Evolutionary conservation across 2,888 invertebrate species (phyloP), one percentile per base, ranked within the genome.

Genomic region (Micoletzkya japonica): DNA sequence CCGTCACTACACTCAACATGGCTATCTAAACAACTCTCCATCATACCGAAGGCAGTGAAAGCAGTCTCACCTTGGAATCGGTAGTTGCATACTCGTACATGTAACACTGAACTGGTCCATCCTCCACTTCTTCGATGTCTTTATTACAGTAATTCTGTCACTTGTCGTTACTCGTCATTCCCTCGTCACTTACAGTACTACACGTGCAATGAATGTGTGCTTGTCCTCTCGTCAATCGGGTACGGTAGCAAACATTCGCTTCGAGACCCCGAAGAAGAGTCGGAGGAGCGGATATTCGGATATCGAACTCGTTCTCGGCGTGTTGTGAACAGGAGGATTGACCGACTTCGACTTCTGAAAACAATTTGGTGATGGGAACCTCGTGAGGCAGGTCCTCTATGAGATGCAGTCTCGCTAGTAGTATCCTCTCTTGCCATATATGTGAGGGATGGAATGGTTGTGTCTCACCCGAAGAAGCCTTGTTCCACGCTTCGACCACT

Each of bases 21-120:
- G n/a, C n/a, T n/a, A n/a, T n/a, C n/a, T n/a, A n/a, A n/a, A n/a
- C n/a, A n/a, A 39, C 39, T 7, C 39, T 17, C 7, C 10, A 17
- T 7, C 39, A 39, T 10, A 17, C 39, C 17, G 39, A 17, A n/a
- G n/a, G n/a, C n/a, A n/a, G n/a, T n/a, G n/a, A n/a, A n/a, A n/a
- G n/a, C n/a, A 58, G 4, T 20, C 34, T 36, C 58, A 36, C 36
- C 24, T 6, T 2, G 2, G 58, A 26, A 34, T 58, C 58, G 4
- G 7, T n/a, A 0, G 58, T 34, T 36, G 34, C 36, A 20, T 58
- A 34, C 36, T 36, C 52, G n/a, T n/a, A n/a, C 20, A 36, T 66
- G 36, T 66, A 66, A 32, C 64, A 66, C 37, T 66, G 64, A 34
- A 66, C 36, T 17, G 64, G 52, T 7, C 64, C 64, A 3, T 66